phyloP scores from a whole-genome alignment of 1,140 invertebrate genomes.

The Doryteuthis pealeii region DNA sequence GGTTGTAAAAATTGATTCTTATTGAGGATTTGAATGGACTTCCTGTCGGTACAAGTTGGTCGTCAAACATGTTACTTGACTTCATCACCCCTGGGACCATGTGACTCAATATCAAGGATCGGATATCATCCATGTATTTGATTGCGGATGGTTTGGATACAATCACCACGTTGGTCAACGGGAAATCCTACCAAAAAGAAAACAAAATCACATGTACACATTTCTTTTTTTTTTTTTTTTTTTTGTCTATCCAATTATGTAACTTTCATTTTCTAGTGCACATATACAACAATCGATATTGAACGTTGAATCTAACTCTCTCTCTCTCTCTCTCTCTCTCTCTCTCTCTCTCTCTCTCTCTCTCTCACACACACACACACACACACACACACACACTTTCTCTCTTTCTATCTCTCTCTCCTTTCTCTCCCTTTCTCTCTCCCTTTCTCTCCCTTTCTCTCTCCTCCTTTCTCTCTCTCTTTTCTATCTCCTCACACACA shows the following conservation, averaged over 20 bases:
- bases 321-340: too few relatives aligned
- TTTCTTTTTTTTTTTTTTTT: too few relatives aligned
- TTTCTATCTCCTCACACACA: too few relatives aligned
- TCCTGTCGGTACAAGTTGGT: constrained; percentile 59
- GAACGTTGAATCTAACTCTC: too few relatives aligned
- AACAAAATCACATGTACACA: too few relatives aligned
- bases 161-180: constrained; percentile 35
- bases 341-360: too few relatives aligned
- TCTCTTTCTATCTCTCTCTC: not conserved
- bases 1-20: constrained; percentile 66
- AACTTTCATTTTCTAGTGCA: too few relatives aligned
- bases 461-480: too few relatives aligned
- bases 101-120: constrained; percentile 53
- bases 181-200: not conserved
- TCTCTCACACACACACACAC: not conserved
- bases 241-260: too few relatives aligned
- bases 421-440: too few relatives aligned
- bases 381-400: not conserved
- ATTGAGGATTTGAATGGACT: constrained; percentile 63
- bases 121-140: constrained; percentile 30
- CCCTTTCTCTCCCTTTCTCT: too few relatives aligned
- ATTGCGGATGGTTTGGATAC: constrained; percentile 34
- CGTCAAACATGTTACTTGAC: constrained; percentile 53
- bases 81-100: constrained; percentile 53
- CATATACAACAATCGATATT: too few relatives aligned